These are phyloP conservation scores for Gadopsis bispinosus DNA, from an alignment of 2,797 vertebrate species.

Conservation along the genomic window DNA sequence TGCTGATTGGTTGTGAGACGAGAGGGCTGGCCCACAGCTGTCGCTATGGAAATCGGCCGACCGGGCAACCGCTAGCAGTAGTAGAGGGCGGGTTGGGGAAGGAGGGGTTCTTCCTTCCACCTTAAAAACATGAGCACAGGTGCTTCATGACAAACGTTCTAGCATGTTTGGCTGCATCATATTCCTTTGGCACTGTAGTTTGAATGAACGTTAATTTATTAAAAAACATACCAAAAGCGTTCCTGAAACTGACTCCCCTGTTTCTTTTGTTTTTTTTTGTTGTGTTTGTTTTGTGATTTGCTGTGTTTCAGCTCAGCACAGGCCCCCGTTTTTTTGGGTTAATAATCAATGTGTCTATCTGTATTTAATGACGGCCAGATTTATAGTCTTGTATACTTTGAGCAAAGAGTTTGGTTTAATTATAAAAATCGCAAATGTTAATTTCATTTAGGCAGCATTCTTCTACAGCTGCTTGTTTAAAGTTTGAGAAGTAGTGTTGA, in stretches of 20 bases:
- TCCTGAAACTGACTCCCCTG: slow-evolving; percentile 59
- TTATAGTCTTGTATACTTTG: not conserved
- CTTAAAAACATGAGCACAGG: slow-evolving; percentile 91
- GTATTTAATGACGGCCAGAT: not conserved
- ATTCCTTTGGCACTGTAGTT: slow-evolving; percentile 99
- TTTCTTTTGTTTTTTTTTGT: slow-evolving; percentile 8
- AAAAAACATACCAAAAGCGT: slow-evolving; percentile 90
- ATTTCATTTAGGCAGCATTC: not conserved
- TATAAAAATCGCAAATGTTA: not conserved
- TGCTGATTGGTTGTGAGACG: slow-evolving; percentile 85
- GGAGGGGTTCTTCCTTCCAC: slow-evolving; percentile 79
- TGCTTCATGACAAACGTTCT: slow-evolving; percentile 93
- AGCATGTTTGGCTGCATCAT: slow-evolving; percentile 98
- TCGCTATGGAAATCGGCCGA: slow-evolving; percentile 87
- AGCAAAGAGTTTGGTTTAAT: not conserved
- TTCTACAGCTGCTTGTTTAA: not conserved
- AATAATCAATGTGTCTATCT: too few species aligned
- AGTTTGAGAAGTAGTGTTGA: not conserved
- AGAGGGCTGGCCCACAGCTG: slow-evolving; percentile 83
- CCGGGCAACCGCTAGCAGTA: slow-evolving; percentile 93
- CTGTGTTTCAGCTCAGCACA: too few species aligned
- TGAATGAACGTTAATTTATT: slow-evolving; percentile 99
- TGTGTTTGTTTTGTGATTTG: too few species aligned
- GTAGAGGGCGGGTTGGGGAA: slow-evolving; percentile 59
- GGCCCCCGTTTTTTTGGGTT: too few species aligned